These are phyloP conservation scores for Serilophus lunatus DNA, from an alignment of 2,113 vertebrate species.

Conservation along the genomic window DNA sequence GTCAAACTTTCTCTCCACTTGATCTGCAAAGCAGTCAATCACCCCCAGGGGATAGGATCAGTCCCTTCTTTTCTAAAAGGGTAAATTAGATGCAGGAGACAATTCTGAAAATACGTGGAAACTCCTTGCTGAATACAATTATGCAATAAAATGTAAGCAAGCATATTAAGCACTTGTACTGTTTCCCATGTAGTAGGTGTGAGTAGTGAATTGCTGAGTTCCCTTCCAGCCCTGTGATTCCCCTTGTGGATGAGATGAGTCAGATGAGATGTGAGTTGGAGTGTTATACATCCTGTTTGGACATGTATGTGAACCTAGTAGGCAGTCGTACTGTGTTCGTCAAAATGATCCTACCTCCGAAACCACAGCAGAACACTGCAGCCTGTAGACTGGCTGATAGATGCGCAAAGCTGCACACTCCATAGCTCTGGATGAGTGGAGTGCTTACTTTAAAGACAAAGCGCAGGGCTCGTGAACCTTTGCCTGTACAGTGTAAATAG, in stretches of 20 bases:
- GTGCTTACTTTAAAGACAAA: not conserved
- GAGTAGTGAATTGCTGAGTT: not conserved
- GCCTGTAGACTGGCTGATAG: not conserved
- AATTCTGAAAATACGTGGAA: not conserved
- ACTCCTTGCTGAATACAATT: not conserved
- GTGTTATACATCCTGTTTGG: not conserved
- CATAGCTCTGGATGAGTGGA: not conserved
- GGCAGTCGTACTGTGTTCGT: not conserved
- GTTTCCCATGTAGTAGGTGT: not conserved
- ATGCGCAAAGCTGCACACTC: not conserved
- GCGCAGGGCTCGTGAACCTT: not conserved
- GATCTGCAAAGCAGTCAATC: not conserved
- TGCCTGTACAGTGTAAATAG: not conserved
- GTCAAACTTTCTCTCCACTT: not conserved
- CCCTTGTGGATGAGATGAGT: not conserved
- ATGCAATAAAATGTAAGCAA: not conserved
- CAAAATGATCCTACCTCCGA: not conserved
- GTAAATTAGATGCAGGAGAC: not conserved
- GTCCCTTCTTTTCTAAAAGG: not conserved
- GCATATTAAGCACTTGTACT: not conserved
- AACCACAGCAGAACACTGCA: not conserved
- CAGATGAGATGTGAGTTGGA: not conserved
- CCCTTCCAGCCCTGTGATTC: not conserved
- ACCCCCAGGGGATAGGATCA: not conserved
- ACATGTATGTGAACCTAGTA: rapidly evolving